Evolutionary conservation across 2,797 vertebrate species (phyloP).

Genomic region (Pelochelys cantorii): DNA sequence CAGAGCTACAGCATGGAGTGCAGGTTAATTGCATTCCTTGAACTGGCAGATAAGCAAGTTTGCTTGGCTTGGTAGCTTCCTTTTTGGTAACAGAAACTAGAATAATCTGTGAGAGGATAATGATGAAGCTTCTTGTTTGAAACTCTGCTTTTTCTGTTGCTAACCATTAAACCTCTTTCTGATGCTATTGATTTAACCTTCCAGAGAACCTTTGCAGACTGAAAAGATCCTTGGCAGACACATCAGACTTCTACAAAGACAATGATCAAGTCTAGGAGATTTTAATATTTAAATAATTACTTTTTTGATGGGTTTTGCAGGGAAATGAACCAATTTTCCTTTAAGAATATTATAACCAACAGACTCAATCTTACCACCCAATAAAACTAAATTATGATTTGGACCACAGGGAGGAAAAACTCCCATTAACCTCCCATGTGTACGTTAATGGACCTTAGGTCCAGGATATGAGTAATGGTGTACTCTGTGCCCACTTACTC

Average conservation of each 20-base stretch:
- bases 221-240: rapidly evolving
- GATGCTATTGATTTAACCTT: conserved; percentile 3
- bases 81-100: conserved; percentile 58
- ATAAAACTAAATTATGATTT: background rate
- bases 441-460: background rate
- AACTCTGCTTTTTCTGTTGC: conserved; percentile 4
- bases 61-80: conserved; percentile 54
- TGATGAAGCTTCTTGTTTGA: conserved; percentile 22
- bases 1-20: conserved; percentile 33
- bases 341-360: background rate
- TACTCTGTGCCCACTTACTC: background rate
- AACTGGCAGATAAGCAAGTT: conserved; percentile 67
- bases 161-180: rapidly evolving
- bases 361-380: background rate
- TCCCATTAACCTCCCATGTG: background rate
- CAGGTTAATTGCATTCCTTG: conserved; percentile 60
- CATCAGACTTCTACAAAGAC: background rate
- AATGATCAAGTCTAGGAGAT: background rate
- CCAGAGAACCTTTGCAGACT: background rate
- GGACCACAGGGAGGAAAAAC: rapidly evolving
- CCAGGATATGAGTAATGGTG: background rate
- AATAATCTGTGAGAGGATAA: conserved; percentile 32
- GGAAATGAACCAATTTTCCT: background rate
- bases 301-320: background rate
- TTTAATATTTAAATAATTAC: background rate